These are phyloP conservation scores for Apamea anceps DNA, from an alignment of 2,888 invertebrate species.

Conservation along the genomic window DNA sequence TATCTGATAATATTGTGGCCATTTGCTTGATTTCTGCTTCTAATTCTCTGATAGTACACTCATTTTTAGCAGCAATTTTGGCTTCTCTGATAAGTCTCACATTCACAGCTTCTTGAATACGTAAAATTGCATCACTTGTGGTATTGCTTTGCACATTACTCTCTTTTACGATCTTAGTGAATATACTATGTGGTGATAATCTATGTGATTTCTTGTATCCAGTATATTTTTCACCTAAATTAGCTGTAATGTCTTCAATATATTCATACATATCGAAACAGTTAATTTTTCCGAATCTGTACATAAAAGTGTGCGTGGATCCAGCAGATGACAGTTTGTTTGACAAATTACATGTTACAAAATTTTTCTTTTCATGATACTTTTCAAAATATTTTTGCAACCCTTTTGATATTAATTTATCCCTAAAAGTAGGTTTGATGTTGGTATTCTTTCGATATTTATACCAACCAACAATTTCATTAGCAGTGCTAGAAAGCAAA, in stretches of 20 bases:
- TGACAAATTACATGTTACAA: constrained; percentile 91
- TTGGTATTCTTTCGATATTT: constrained; percentile 90
- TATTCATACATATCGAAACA: constrained; percentile 89
- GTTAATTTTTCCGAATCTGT: constrained; percentile 91
- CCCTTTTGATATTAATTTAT: constrained; percentile 91
- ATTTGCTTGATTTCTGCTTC: constrained; percentile 88
- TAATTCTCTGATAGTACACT: constrained; percentile 82
- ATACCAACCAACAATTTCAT: constrained; percentile 92
- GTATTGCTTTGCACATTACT: constrained; percentile 83
- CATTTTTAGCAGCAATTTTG: constrained; percentile 83
- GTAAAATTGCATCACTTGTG: constrained; percentile 84
- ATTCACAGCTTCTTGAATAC: constrained; percentile 86
- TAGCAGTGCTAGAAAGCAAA: constrained; percentile 88
- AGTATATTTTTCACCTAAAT: constrained; percentile 88
- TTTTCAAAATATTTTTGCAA: constrained; percentile 90
- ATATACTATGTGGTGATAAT: constrained; percentile 81
- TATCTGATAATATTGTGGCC: constrained; percentile 83
- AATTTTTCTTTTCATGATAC: constrained; percentile 89
- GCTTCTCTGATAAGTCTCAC: constrained; percentile 83
- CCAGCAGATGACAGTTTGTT: constrained; percentile 86
- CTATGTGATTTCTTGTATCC: constrained; percentile 84
- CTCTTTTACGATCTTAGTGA: constrained; percentile 84
- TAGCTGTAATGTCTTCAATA: constrained; percentile 89
- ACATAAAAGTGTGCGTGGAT: constrained; percentile 91
- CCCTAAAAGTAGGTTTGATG: constrained; percentile 91